Percentiles rank a stretch among this genome's conserved stretches.
phyloP scores from a whole-genome alignment of 2,797 vertebrate genomes.

The Melanotaenia parkinsoni region DNA sequence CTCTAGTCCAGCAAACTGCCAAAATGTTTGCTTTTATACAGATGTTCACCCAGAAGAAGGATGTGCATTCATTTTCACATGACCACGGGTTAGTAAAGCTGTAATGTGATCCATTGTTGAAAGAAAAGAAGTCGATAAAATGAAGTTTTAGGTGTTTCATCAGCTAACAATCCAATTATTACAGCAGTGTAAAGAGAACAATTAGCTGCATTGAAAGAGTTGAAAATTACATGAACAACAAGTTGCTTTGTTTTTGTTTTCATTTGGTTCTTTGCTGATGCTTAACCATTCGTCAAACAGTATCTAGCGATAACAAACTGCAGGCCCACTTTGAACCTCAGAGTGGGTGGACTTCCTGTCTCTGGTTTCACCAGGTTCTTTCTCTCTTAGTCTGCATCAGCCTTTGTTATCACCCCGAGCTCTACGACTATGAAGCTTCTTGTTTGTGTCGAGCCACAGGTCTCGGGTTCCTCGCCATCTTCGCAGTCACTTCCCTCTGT shows the following conservation, averaged over 20 bases:
- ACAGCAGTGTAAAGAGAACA: neutral
- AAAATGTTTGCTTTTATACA: too few species aligned
- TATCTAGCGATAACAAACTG: constrained; percentile 62
- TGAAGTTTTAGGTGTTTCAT: too few species aligned
- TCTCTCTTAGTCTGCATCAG: constrained; percentile 46
- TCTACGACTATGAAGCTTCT: constrained; percentile 56
- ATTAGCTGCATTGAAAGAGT: neutral
- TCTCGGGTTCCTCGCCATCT: constrained; percentile 81
- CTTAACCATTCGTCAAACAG: constrained; percentile 30
- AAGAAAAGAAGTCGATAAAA: too few species aligned
- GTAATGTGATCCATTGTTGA: too few species aligned
- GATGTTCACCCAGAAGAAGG: too few species aligned
- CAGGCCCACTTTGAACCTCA: constrained; percentile 51
- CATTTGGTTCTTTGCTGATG: constrained; percentile 33
- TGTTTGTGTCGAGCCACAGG: constrained; percentile 69
- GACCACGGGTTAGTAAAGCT: too few species aligned
- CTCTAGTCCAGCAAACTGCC: too few species aligned
- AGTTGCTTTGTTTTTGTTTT: constrained; percentile 31
- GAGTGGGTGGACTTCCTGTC: constrained; percentile 77
- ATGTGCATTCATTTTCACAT: too few species aligned
- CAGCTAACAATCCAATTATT: neutral
- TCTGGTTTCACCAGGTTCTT: constrained; percentile 53
- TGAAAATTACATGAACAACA: neutral
- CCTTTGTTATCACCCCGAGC: constrained; percentile 63
- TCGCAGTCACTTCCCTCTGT: constrained; percentile 89